Base-by-base conservation (phyloP, 2,888 invertebrate genomes). In the Trichogramma dendrolimi region DNA sequence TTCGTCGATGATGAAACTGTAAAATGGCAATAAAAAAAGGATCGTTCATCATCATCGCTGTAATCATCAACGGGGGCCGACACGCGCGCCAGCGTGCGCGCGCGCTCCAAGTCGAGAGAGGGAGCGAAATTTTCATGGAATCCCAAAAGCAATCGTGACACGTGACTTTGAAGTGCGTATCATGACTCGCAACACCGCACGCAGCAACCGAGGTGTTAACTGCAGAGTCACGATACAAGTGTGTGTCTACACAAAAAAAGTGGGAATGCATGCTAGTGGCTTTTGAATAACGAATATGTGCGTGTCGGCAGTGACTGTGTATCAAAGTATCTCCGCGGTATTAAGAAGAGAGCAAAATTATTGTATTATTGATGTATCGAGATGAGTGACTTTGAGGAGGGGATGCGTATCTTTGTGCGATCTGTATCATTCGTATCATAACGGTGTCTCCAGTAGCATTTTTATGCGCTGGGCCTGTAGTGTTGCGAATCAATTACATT, bases 211-310 rank as follows among this genome's bases (percentile, higher is more conserved):
- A 70, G 69, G 72, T 68, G 72, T 73, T 73, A 72, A 73, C 73
- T 72, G 74, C 64, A 73, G 71, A 74, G 73, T 74, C 74, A 74
- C 73, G 73, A 71, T 71, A 73, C 73, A 73, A 71, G 73, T 73
- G 73, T 73, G 68, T 67, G 60, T 27, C 60, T 62, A 67, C 63
- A 67, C 70, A 67, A 72, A 72, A 72, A 27, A 27, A 27, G 27
- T 27, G 27, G 27, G 27, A 27, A 27, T 27, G 27, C 27, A 27
- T 27, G 27, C 27, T 27, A 27, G 27, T 27, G 68, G 68, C 66
- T 68, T 58, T n/a, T 52, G 50, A 58, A 51, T 6, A 6, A 11
- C 10, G 41, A 53, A 62, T 51, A 62, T 50, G 58, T 58, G 56
- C 58, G 57, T 52, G 57, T 49, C 58, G 38, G 27, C 50, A 11